phyloP scores from a whole-genome alignment of 2,888 invertebrate genomes.

The Stictocephala bisonia region DNA sequence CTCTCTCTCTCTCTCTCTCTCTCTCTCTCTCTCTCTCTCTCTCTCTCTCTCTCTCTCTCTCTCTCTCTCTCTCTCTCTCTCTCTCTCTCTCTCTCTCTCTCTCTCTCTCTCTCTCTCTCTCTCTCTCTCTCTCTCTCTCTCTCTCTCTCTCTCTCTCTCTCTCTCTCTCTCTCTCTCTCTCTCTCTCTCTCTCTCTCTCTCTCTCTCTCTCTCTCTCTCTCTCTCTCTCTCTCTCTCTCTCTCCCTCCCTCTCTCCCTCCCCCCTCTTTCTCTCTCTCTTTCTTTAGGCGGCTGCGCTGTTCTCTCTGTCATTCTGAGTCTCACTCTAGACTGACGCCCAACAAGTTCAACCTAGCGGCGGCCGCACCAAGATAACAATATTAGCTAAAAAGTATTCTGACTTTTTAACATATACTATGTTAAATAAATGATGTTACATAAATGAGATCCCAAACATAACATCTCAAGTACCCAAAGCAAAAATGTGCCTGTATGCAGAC shows the following conservation, averaged over 20 bases:
- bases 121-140: slow-evolving; percentile 46
- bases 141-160: slow-evolving; percentile 41
- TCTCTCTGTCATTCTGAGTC: no score
- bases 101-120: slow-evolving; percentile 41
- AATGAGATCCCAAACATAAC: no score
- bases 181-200: slow-evolving; percentile 49
- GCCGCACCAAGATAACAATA: no score
- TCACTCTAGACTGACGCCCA: no score
- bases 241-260: not conserved
- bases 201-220: slow-evolving; percentile 62
- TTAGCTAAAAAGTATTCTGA: no score
- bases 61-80: not conserved
- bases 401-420: no score
- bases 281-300: no score
- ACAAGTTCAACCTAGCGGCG: no score
- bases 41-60: not conserved
- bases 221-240: slow-evolving; percentile 45
- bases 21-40: not conserved
- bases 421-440: no score
- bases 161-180: slow-evolving; percentile 45
- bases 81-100: slow-evolving; percentile 23
- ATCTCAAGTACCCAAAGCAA: no score
- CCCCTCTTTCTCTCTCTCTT: slow-evolving; percentile 31
- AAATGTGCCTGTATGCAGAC: no score
- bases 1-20: slow-evolving; percentile 8